Evolutionary conservation across 2,888 invertebrate genomes (phyloP), one percentile per base, ranked within the genome.

Genomic region (Biston stratarius): DNA sequence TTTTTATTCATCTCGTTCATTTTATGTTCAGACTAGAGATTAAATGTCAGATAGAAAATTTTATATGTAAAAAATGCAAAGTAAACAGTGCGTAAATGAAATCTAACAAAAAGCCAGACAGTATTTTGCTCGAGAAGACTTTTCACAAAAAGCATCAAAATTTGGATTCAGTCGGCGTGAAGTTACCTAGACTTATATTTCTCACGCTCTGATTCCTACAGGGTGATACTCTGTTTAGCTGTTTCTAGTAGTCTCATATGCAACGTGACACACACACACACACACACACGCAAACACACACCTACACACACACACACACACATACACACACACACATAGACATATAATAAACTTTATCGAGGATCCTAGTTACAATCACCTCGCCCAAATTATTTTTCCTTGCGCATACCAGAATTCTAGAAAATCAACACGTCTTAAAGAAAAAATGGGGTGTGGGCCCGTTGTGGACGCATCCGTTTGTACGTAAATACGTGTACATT

Each of bases 151-250:
- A 70, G 64, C 63, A 61, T 68, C 57, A 67, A 75, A 67, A 74
- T 71, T 71, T 69, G 73, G 73, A 78, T 67, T 78, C 83, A 80
- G 76, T 76, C 72, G 70, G 72, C 77, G 75, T 81, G 76, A 83
- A 84, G 77, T 78, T 80, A 80, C 77, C 78, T 77, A 79, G 82
- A 81, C 81, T 83, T 83, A 81, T 80, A 80, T 79, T 76, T 71
- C 77, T 82, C 76, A 82, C 81, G 85, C 84, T 84, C 83, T 80
- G 78, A 77, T 84, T 84, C 84, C 60, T 81, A 64, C 71, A 70
- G 66, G 15, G 40, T 59, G 71, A 73, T 64, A 69, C 44, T 61
- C 44, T 60, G 51, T 51, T 40, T 33, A 7, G 75, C 71, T 76
- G 77, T 77, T 74, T 77, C 73, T 73, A 69, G 61, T 74, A 70